A percentile compares a stretch with the other conserved stretches of the same genome.
These are phyloP conservation scores for Pseudoips prasinana DNA, from an alignment of 2,888 invertebrate species.

Conservation along the genomic window DNA sequence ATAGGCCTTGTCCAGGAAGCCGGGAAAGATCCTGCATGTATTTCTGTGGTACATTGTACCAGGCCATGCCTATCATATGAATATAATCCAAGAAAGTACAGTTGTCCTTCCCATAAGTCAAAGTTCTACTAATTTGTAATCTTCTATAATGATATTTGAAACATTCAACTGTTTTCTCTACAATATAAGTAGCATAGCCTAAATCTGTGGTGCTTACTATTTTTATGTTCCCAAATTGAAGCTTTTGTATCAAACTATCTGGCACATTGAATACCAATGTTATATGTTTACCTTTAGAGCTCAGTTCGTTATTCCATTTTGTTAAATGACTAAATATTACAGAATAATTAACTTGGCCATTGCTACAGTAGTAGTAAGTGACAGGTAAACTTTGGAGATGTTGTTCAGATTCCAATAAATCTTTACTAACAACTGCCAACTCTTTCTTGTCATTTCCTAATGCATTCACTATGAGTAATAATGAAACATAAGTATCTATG, in stretches of 20 bases:
- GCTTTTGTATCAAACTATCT: constrained; percentile 20
- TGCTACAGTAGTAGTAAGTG: constrained; percentile 34
- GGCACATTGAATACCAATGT: constrained; percentile 36
- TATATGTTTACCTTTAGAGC: constrained; percentile 25
- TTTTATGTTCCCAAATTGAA: constrained; percentile 37
- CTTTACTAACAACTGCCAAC: constrained; percentile 36
- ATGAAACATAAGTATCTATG: constrained; percentile 35
- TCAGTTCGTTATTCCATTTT: constrained; percentile 40
- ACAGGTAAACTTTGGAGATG: constrained; percentile 37
- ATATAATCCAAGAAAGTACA: constrained; percentile 33
- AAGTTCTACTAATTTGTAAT: constrained; percentile 39
- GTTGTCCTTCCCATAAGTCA: constrained; percentile 31
- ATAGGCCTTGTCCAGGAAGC: constrained; percentile 34
- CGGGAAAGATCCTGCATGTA: constrained; percentile 33
- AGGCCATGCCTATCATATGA: constrained; percentile 42
- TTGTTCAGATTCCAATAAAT: constrained; percentile 24
- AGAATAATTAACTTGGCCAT: constrained; percentile 32
- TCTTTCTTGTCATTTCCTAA: constrained; percentile 37
- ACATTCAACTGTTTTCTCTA: constrained; percentile 37
- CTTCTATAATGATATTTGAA: constrained; percentile 47
- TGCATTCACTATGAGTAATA: constrained; percentile 36
- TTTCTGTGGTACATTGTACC: constrained; percentile 38
- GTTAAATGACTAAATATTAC: constrained; percentile 32
- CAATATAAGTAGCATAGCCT: constrained; percentile 29
- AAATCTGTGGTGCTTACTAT: constrained; percentile 27